Evolutionary conservation across 2,113 vertebrate species (phyloP).

Genomic region (Neotoma lepida): DNA sequence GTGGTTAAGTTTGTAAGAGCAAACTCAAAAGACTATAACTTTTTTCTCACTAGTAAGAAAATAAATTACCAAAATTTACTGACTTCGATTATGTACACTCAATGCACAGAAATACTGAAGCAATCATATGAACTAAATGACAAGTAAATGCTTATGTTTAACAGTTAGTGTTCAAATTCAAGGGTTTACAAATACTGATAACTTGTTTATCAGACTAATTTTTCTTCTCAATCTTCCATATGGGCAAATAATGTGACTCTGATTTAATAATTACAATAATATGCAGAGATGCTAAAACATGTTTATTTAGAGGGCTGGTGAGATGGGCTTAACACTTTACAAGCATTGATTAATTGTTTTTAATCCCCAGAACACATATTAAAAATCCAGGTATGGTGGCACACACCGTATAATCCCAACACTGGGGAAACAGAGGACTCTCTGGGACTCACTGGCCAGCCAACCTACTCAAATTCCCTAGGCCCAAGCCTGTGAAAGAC

Average conservation of each 20-base stretch:
- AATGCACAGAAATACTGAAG: not conserved
- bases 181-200: not conserved
- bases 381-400: not conserved
- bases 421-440: not conserved
- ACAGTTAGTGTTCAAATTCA: slow-evolving; percentile 9
- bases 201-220: not conserved
- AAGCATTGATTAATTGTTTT: not conserved
- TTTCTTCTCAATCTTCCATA: slow-evolving; percentile 10
- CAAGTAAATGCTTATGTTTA: not conserved
- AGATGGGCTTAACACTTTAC: not conserved
- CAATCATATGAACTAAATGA: not conserved
- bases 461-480: not conserved
- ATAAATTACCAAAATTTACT: not conserved
- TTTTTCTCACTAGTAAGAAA: not conserved
- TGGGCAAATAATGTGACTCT: not conserved
- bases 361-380: not conserved
- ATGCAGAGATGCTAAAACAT: not conserved
- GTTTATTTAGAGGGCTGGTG: not conserved
- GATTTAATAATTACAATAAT: not conserved
- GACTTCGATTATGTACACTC: not conserved
- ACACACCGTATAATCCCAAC: not conserved
- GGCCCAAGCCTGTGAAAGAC: not conserved
- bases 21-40: not conserved
- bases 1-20: not conserved
- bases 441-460: not conserved